These are phyloP conservation scores for Thymelicus sylvestris DNA, from an alignment of 2,888 invertebrate genomes.

Conservation along the genomic window DNA sequence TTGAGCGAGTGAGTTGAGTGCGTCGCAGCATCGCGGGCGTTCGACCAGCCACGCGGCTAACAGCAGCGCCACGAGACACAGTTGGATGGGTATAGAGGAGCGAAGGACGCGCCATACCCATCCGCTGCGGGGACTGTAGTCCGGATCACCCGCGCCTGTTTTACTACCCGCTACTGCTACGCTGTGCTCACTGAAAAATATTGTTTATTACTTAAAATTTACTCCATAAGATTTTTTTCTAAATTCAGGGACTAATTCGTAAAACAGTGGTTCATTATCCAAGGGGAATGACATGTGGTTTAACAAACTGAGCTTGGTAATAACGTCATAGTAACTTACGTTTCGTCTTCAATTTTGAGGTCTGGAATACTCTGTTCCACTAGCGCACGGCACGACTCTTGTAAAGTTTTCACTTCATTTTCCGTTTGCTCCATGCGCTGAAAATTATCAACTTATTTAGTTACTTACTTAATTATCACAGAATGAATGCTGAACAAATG, in stretches of 20 bases:
- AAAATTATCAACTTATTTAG: conserved; percentile 43
- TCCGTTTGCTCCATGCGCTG: conserved; percentile 89
- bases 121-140: conserved; percentile 80
- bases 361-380: conserved; percentile 77
- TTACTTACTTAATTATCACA: no score
- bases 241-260: no score
- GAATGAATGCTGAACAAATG: no score
- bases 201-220: no score
- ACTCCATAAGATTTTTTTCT: no score
- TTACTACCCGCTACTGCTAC: conserved; percentile 72
- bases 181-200: conserved; percentile 55
- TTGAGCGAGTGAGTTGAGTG: conserved; percentile 90
- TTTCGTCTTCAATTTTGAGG: conserved; percentile 70
- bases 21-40: conserved; percentile 91
- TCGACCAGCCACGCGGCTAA: conserved; percentile 91
- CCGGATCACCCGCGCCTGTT: conserved; percentile 84
- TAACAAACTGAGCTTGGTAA: no score
- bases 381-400: conserved; percentile 88
- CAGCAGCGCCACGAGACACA: conserved; percentile 89
- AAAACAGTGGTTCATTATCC: no score
- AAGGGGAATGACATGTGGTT: no score
- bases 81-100: conserved; percentile 91
- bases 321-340: conserved; percentile 56
- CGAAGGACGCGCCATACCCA: conserved; percentile 91
- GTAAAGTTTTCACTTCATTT: conserved; percentile 88